These are phyloP conservation scores for Lasiurus borealis DNA, from an alignment of 2,113 vertebrate genomes.

Conservation along the genomic window DNA sequence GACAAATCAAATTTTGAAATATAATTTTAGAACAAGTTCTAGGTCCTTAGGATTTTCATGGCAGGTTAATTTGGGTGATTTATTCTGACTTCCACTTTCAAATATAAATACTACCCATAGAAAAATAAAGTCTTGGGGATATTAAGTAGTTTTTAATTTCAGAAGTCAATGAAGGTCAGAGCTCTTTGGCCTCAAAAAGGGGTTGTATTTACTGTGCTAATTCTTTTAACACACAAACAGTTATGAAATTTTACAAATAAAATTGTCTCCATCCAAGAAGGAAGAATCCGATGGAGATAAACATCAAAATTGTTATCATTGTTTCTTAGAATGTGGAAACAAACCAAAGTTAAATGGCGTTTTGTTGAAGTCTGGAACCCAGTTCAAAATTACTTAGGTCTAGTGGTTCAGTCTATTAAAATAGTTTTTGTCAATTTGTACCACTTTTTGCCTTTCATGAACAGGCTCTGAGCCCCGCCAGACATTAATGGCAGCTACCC, in stretches of 20 bases:
- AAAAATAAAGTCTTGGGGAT: conserved; percentile 35
- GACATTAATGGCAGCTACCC: not conserved
- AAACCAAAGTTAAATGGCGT: not conserved
- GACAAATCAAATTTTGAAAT: conserved; percentile 71
- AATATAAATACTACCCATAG: conserved; percentile 47
- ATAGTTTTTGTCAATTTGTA: not conserved
- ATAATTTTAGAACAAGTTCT: conserved; percentile 60
- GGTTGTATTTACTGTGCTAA: not conserved
- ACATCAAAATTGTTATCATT: not conserved
- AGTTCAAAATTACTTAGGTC: not conserved
- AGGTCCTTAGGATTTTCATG: conserved; percentile 60
- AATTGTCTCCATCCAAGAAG: not conserved
- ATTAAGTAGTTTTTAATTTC: conserved; percentile 65
- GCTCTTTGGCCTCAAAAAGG: conserved; percentile 44
- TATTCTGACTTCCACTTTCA: conserved; percentile 56
- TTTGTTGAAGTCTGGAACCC: conserved; percentile 39
- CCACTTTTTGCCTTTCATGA: not conserved
- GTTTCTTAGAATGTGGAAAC: conserved; percentile 12
- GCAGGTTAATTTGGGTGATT: conserved; percentile 55
- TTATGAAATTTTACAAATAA: conserved; percentile 18
- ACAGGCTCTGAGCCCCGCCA: not conserved
- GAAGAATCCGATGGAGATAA: not conserved
- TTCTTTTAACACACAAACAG: conserved; percentile 31
- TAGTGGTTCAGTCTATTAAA: not conserved
- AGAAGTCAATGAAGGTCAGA: conserved; percentile 63